Base-by-base conservation (phyloP, 2,113 vertebrate species). In the Acrocephalus kingi region DNA sequence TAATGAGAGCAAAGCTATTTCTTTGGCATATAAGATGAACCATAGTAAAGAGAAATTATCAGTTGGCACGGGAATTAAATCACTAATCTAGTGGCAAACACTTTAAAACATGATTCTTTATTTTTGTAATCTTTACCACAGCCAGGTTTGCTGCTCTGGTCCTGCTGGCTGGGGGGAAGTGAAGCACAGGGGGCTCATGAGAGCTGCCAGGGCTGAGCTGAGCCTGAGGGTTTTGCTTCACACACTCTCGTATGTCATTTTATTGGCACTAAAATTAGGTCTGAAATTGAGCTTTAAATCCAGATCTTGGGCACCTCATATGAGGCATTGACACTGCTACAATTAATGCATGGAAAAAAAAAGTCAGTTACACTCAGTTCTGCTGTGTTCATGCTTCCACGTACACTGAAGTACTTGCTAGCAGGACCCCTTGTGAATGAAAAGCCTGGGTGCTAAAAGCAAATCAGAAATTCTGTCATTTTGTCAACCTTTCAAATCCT, bases 1-100 rank as follows among this genome's bases (percentile, higher is more conserved):
- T 61, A 74, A 46, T 84, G 84, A 93, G 35, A 94, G 18, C 52
- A 76, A 89, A 89, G 41, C 30, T 72, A 25, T 66, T 94, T 89
- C 41, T 78, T 35, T 61, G 79, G 45, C n/a, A 14, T 71, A 45
- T 68, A 25, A 84, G 86, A 94, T 21, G 35, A 74, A 8, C 17
- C 30, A 46, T 41, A 72, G n/a, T 54, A 64, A 91, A 75, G 64
- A 78, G 41, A 56, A 90, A 49, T 78, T 78, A 46, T 56, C 41
- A 30, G 8, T 64, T 89, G 74, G 69, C 12, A 30, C 3, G 15
- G 41, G 66, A 78, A 63, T 61, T 30, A 49, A 92, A 72, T 84
- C 21, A 13, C 6, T 71, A 10, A 66, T 77, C 43, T 59, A 33
- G 22, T 41, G 33, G 45, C 66, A 81, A 64, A 33, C n/a, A 14